Evolutionary conservation across 2,113 vertebrate species (phyloP).

Genomic region (Isurus oxyrinchus): DNA sequence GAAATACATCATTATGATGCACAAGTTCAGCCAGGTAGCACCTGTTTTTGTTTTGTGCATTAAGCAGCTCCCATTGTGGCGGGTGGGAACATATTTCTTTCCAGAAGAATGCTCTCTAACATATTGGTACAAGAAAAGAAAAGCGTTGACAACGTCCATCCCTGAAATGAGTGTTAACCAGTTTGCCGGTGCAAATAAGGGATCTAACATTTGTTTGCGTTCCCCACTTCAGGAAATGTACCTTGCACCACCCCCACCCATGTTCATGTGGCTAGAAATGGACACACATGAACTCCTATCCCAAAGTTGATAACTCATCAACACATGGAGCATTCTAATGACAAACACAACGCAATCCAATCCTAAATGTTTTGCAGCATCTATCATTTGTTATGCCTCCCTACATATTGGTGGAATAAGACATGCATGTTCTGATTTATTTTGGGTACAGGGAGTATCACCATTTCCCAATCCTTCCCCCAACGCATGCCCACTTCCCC

Average conservation of each 20-base stretch:
- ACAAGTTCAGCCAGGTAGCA: not conserved
- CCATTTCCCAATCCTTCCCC: not conserved
- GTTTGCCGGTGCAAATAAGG: not conserved
- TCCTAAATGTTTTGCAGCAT: not conserved
- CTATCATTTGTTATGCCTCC: not conserved
- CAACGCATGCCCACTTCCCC: not conserved
- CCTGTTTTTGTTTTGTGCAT: too few species aligned
- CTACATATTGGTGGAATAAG: not conserved
- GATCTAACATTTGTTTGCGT: too few species aligned
- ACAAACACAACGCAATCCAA: too few species aligned
- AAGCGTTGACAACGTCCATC: not conserved
- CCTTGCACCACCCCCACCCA: not conserved
- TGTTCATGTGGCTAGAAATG: too few species aligned
- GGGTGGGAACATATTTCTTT: too few species aligned
- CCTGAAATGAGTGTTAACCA: not conserved
- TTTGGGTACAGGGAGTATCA: not conserved
- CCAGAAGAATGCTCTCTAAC: not conserved
- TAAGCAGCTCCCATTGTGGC: not conserved
- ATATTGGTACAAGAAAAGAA: not conserved
- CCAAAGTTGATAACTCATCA: too few species aligned
- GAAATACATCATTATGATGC: not conserved
- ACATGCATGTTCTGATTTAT: not conserved
- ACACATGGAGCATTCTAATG: too few species aligned
- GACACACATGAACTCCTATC: too few species aligned
- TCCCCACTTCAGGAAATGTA: not conserved